Evolutionary conservation across 2,888 invertebrate genomes (phyloP).

Genomic region (Amiota communis): DNA sequence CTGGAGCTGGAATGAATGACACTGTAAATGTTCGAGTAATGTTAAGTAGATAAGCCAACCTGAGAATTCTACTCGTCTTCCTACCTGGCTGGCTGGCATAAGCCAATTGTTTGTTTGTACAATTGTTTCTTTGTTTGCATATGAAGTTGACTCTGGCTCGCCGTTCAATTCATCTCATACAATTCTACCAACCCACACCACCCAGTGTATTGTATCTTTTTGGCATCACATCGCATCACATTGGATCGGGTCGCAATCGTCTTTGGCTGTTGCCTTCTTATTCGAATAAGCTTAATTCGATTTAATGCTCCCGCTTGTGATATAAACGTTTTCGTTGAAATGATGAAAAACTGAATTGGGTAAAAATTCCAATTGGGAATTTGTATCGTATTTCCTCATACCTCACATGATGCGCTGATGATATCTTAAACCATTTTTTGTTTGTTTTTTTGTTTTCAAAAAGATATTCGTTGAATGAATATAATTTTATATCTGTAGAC

Average conservation of each 20-base stretch:
- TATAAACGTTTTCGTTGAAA: slow-evolving; percentile 67
- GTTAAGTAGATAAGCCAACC: slow-evolving; percentile 62
- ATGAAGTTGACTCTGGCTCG: slow-evolving; percentile 35
- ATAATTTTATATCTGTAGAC: slow-evolving; percentile 50
- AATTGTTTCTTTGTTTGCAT: slow-evolving; percentile 20
- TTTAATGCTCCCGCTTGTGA: slow-evolving; percentile 69
- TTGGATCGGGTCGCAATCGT: slow-evolving; percentile 34
- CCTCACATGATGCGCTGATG: not conserved
- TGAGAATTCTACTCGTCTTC: slow-evolving; percentile 25
- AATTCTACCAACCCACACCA: not conserved
- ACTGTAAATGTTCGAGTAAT: slow-evolving; percentile 28
- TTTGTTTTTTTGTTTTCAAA: slow-evolving; percentile 2
- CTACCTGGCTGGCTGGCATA: slow-evolving; percentile 49
- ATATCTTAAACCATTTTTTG: not conserved
- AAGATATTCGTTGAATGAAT: slow-evolving; percentile 46
- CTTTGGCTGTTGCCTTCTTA: slow-evolving; percentile 39
- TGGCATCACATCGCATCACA: slow-evolving; percentile 44
- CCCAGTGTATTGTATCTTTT: not conserved
- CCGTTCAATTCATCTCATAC: slow-evolving; percentile 1
- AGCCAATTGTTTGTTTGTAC: slow-evolving; percentile 60
- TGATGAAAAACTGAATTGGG: slow-evolving; percentile 68
- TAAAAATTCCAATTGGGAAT: slow-evolving; percentile 66
- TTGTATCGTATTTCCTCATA: slow-evolving; percentile 28
- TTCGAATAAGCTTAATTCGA: slow-evolving; percentile 68
- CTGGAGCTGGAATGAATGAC: too few species aligned